phyloP scores from a whole-genome alignment of 1,140 invertebrate genomes.

The Monochamus saltuarius region DNA sequence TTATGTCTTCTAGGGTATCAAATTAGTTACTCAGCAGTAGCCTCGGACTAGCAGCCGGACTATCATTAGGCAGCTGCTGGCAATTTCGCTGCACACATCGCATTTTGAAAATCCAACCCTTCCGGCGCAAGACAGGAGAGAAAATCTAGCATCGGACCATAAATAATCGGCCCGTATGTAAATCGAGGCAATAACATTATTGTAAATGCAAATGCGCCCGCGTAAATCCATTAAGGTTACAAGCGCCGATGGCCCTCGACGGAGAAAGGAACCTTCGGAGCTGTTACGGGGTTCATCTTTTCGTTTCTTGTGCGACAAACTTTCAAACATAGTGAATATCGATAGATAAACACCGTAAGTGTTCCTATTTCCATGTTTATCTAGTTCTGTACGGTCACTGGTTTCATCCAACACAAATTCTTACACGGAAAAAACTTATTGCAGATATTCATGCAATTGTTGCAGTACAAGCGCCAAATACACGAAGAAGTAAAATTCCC shows the following conservation, averaged over 20 bases:
- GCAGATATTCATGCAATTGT: too few species aligned
- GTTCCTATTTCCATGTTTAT: too few species aligned
- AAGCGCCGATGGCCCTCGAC: slow-evolving; percentile 19
- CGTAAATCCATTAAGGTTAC: slow-evolving; percentile 32
- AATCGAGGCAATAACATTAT: slow-evolving; percentile 41
- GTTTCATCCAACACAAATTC: too few species aligned
- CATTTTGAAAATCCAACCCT: slow-evolving; percentile 5
- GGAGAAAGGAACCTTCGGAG: background rate
- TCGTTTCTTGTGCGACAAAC: background rate
- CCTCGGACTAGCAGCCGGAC: background rate
- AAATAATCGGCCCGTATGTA: slow-evolving; percentile 36
- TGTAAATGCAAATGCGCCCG: slow-evolving; percentile 36
- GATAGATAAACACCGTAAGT: too few species aligned
- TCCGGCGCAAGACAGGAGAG: slow-evolving; percentile 7
- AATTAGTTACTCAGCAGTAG: too few species aligned
- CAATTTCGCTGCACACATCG: background rate
- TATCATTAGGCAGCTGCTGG: background rate
- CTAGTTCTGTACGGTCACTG: too few species aligned
- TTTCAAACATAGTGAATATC: too few species aligned
- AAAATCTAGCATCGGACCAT: slow-evolving; percentile 27
- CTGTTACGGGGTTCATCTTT: background rate
- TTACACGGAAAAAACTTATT: too few species aligned
- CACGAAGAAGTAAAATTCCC: too few species aligned
- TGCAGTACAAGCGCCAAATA: too few species aligned
- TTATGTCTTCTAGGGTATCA: too few species aligned